Percentiles rank a stretch among this genome's conserved stretches.
Conservation (phyloP, 2,113 vertebrate species). For the Muscicapa adusta region DNA sequence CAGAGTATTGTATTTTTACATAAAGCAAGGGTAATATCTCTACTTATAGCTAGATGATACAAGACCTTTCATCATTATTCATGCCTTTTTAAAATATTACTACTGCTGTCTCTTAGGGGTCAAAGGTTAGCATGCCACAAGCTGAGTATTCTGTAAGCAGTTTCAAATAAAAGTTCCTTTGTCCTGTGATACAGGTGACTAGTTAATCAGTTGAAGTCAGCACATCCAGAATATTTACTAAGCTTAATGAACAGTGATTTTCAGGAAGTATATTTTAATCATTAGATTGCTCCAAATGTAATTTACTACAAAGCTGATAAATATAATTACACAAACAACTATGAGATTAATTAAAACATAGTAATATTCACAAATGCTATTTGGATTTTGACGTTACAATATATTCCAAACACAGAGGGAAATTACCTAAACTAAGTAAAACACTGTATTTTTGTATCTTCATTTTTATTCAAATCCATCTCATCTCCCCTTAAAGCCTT, state of each 20-base stretch:
- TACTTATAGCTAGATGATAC: neutral
- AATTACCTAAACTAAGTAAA: neutral
- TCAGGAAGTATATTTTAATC: neutral
- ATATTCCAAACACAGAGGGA: neutral
- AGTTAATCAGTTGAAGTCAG: neutral
- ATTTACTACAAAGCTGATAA: slow-evolving; percentile 50
- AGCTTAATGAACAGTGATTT: neutral
- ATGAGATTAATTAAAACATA: slow-evolving; percentile 14
- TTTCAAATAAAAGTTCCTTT: neutral
- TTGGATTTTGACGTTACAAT: neutral
- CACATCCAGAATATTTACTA: neutral
- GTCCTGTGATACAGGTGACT: neutral
- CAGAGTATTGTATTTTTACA: neutral
- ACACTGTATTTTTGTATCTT: neutral
- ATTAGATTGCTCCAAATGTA: neutral
- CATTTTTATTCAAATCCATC: neutral
- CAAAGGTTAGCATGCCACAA: rapidly evolving
- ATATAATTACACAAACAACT: slow-evolving; percentile 58
- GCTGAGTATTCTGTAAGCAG: neutral
- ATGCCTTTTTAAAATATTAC: neutral
- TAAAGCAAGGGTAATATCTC: neutral
- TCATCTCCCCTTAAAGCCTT: neutral
- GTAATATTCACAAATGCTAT: slow-evolving; percentile 41
- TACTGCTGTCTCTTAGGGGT: neutral
- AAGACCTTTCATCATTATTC: neutral